Conservation (phyloP, 2,113 vertebrate species). For the Struthio camelus region DNA sequence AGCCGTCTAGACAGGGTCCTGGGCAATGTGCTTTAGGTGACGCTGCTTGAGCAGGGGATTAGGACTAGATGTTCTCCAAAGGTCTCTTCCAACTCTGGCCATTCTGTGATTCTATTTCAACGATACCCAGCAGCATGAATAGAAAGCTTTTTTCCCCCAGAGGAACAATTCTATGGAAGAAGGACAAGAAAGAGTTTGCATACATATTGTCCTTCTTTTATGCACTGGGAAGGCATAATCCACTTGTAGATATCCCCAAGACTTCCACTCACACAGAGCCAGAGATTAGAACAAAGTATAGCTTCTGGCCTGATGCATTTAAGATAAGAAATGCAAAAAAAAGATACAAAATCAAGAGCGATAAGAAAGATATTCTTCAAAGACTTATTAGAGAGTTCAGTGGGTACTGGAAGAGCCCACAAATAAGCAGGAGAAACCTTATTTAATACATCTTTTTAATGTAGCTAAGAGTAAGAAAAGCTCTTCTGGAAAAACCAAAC, state of each 20-base stretch:
- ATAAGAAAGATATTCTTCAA: background rate
- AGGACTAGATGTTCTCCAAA: no score
- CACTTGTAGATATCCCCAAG: background rate
- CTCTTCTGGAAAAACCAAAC: background rate
- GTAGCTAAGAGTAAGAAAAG: background rate
- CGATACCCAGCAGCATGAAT: background rate
- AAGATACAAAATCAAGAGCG: background rate
- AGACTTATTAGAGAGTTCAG: background rate
- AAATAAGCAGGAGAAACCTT: background rate
- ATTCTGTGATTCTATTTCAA: background rate
- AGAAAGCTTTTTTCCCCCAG: background rate
- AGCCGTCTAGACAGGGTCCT: no score
- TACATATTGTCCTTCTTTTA: background rate
- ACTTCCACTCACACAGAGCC: background rate
- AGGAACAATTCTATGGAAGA: background rate
- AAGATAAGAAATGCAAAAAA: background rate
- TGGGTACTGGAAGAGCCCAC: background rate
- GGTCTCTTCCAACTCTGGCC: background rate
- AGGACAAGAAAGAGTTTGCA: background rate
- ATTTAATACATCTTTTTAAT: background rate
- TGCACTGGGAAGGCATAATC: background rate
- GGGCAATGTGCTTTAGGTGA: no score
- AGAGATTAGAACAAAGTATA: background rate
- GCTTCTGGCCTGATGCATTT: background rate
- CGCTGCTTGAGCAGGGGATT: no score